phyloP scores from a whole-genome alignment of 2,797 vertebrate genomes.

The Galagoides demidoff region DNA sequence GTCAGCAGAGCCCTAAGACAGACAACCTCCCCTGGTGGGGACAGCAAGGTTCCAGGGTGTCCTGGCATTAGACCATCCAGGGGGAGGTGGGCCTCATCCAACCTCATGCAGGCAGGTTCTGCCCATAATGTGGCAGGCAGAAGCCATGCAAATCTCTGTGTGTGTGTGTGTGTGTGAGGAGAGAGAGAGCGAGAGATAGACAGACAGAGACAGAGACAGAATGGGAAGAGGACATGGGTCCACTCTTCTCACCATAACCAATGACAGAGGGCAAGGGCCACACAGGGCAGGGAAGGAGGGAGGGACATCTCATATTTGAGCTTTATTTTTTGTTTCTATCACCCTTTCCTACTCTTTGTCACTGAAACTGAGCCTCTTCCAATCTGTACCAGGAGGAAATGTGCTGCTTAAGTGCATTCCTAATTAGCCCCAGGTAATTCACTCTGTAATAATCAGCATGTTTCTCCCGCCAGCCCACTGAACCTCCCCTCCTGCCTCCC shows the following conservation, averaged over 20 bases:
- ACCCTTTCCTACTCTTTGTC: not conserved
- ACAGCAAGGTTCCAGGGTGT: not conserved
- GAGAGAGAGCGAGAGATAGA: not conserved
- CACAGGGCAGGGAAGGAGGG: no score
- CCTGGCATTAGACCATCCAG: not conserved
- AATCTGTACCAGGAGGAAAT: not conserved
- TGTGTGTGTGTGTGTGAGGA: not conserved
- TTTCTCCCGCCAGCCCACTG: conserved; percentile 29
- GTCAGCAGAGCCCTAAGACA: not conserved
- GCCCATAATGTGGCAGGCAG: not conserved
- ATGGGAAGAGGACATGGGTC: not conserved
- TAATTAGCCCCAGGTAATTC: conserved; percentile 52
- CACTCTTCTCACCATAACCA: not conserved
- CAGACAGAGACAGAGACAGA: not conserved
- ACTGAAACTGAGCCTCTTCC: conserved; percentile 1
- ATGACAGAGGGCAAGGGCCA: fast-evolving
- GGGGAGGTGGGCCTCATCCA: fast-evolving
- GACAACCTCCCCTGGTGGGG: not conserved
- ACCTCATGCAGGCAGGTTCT: not conserved
- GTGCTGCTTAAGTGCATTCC: not conserved
- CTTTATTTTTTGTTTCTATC: not conserved
- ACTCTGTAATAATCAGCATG: conserved; percentile 47
- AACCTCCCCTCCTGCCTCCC: not conserved
- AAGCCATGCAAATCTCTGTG: not conserved
- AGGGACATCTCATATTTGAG: not conserved